A percentile compares a stretch with the other conserved stretches of the same genome.
Conservation (phyloP, 1,140 invertebrate species). For the Pseudomyrmex sp. region DNA sequence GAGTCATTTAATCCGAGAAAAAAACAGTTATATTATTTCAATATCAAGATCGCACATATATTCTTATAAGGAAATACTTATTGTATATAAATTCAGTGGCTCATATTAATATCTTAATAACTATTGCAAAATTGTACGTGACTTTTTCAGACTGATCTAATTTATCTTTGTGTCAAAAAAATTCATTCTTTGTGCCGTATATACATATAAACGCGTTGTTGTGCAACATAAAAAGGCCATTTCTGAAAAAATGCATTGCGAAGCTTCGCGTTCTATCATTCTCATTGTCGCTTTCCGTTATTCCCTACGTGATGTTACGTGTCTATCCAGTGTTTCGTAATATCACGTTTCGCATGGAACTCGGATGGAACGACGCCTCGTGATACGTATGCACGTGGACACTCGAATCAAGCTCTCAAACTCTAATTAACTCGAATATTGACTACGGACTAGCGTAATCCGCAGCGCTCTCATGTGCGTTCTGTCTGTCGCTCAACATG, state of each 20-base stretch:
- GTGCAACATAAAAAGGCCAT: conserved; percentile 17
- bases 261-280: conserved; percentile 22
- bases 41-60: background rate
- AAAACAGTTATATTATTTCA: background rate
- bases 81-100: too few relatives aligned
- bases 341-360: background rate
- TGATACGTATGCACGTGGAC: conserved; percentile 42
- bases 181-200: background rate
- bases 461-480: conserved; percentile 18
- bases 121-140: too few relatives aligned
- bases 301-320: conserved; percentile 8
- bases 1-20: background rate
- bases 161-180: background rate
- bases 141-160: background rate
- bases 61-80: too few relatives aligned
- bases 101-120: too few relatives aligned
- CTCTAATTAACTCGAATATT: conserved; percentile 74
- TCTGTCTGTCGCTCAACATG: background rate
- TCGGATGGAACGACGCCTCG: background rate
- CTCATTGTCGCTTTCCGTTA: background rate
- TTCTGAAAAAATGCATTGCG: background rate
- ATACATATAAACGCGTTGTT: background rate
- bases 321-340: conserved; percentile 34
- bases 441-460: conserved; percentile 50
- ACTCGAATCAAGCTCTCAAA: conserved; percentile 66